A percentile compares a stretch with the other conserved stretches of the same genome.
Conservation (phyloP, 2,797 vertebrate species). For the Arrhamphus sclerolepis region DNA sequence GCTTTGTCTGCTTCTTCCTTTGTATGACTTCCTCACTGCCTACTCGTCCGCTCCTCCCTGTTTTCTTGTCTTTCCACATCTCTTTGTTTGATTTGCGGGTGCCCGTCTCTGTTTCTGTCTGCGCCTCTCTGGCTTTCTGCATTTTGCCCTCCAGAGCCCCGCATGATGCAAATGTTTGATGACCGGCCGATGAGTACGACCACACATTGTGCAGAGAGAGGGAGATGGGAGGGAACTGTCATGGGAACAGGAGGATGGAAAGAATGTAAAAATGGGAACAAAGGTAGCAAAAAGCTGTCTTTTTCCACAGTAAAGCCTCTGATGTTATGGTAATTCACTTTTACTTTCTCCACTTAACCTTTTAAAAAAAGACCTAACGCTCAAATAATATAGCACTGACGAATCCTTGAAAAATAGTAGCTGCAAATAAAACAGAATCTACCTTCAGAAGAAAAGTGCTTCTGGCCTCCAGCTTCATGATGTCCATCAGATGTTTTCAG, state of each 20-base stretch:
- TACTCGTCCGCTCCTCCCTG: constrained; percentile 5
- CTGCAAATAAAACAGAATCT: constrained; percentile 15
- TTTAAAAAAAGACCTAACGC: constrained; percentile 10
- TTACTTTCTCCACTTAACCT: background rate
- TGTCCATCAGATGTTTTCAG: constrained; percentile 24
- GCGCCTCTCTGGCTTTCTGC: constrained; percentile 12
- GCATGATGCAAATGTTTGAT: constrained; percentile 73
- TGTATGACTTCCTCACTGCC: constrained; percentile 19
- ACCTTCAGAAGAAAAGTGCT: constrained; percentile 9
- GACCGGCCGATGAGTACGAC: constrained; percentile 39
- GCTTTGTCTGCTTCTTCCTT: constrained; percentile 32
- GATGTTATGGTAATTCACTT: constrained; percentile 9
- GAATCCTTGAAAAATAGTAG: constrained; percentile 4
- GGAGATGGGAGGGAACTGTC: constrained; percentile 14
- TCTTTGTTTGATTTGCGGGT: constrained; percentile 32
- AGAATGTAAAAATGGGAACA: constrained; percentile 3
- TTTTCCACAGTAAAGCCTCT: constrained; percentile 1
- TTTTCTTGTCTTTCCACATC: constrained; percentile 22
- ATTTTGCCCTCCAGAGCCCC: constrained; percentile 37
- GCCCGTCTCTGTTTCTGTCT: constrained; percentile 21
- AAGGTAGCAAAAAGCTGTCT: background rate
- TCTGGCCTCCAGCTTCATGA: constrained; percentile 20
- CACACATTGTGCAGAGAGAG: constrained; percentile 44
- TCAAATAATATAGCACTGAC: constrained; percentile 10
- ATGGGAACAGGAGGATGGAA: constrained; percentile 15